phyloP scores from a whole-genome alignment of 2,888 invertebrate genomes.

The Cyclophora punctaria region DNA sequence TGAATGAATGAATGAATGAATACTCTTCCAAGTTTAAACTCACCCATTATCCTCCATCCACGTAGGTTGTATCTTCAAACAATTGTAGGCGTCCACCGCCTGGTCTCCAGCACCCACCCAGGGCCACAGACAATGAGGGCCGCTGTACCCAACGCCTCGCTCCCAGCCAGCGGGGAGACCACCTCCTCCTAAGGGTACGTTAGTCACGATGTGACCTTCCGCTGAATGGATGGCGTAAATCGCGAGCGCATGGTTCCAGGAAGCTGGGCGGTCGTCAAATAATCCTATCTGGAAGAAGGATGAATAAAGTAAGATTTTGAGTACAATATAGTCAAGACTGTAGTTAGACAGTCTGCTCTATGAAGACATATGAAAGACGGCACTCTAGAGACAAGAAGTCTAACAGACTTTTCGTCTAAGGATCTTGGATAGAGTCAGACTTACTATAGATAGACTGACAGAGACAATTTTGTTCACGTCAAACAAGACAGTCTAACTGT shows the following conservation, averaged over 20 bases:
- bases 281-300: constrained; percentile 51
- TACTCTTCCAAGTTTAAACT: constrained; percentile 18
- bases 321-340: no score
- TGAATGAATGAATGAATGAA: constrained; percentile 16
- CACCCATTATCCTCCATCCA: constrained; percentile 84
- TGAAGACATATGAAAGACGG: no score
- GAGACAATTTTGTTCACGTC: no score
- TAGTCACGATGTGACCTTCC: constrained; percentile 66
- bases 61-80: constrained; percentile 86
- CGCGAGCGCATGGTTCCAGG: constrained; percentile 57
- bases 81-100: constrained; percentile 78
- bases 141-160: constrained; percentile 47
- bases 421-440: no score
- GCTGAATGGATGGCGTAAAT: constrained; percentile 43
- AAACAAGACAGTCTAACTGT: no score
- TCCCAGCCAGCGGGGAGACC: constrained; percentile 77
- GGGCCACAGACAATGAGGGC: constrained; percentile 78
- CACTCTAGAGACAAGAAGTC: no score
- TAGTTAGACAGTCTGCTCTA: no score
- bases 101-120: constrained; percentile 80
- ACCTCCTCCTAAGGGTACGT: constrained; percentile 70
- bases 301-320: no score
- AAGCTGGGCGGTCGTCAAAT: constrained; percentile 45
- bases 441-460: no score
- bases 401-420: no score